Base-by-base conservation (phyloP, 2,113 vertebrate species). In the Coregonus clupeaformis region DNA sequence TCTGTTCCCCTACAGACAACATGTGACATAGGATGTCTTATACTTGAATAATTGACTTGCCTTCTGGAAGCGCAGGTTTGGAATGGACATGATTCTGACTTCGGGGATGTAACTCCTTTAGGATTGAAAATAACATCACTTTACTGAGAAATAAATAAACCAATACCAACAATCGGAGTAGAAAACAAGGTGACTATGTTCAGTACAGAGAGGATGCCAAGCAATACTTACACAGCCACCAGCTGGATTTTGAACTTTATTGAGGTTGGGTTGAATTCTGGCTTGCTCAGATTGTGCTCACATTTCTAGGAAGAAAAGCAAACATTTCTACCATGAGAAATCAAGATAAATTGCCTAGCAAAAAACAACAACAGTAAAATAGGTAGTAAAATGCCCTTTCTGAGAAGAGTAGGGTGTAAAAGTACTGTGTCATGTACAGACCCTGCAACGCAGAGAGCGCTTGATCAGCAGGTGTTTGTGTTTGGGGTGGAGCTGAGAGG, bases 161-260 rank as follows among this genome's bases (percentile, higher is more conserved):
- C 24, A 6, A 1, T 1, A 63, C 59, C 18, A 18, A 16, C 7
- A 16, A 52, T 64, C 6, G 6, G 16, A 68, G 76, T n/a, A 16
- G 29, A 67, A n/a, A 24, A 52, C 2, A 73, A 49, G 3, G 2
- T 2, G 52, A 6, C n/a, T 59, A 0, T n/a, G 36, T 42, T 42
- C 36, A 9, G 36, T 42, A 12, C 7, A 42, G 36, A 42, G 49
- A 14, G 18, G 49, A 16, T 16, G n/a, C 27, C 18, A 73, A 71
- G 16, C 4, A 63, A 67, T 88, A 97, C 97, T 98, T 88, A 99
- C 98, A 99, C 93, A 84, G 98, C 98, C 85, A 98, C 98, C 86
- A 99, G 91, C 80, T 99, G 98, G 77, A 99, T 99, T 93, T 99
- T 99, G 90, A 99, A 99, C 92, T 98, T 99, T 85, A 99, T 99